Conservation (phyloP, 2,888 invertebrate species). For the Clanis bilineata region DNA sequence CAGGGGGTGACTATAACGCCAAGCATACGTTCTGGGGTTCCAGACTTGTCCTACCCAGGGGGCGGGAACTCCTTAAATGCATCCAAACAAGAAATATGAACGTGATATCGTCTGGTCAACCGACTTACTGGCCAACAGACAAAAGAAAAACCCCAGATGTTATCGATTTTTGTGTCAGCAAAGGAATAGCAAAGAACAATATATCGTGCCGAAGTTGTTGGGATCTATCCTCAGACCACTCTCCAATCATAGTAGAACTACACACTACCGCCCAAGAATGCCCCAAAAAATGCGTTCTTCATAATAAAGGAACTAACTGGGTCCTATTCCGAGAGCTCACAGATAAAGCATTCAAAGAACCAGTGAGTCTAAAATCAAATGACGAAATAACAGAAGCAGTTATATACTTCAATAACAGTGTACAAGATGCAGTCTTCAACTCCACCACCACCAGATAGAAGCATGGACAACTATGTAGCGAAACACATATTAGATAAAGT, state of each 20-base stretch:
- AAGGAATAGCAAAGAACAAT: slow-evolving; percentile 22
- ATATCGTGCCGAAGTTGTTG: slow-evolving; percentile 22
- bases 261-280: too few species aligned
- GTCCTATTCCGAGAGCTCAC: slow-evolving; percentile 17
- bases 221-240: slow-evolving; percentile 29
- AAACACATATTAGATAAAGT: slow-evolving; percentile 14
- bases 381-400: not conserved
- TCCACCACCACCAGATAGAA: not conserved
- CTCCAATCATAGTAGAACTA: slow-evolving; percentile 21
- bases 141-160: slow-evolving; percentile 19
- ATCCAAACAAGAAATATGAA: slow-evolving; percentile 15
- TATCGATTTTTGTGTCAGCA: slow-evolving; percentile 15
- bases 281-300: slow-evolving; percentile 20
- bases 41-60: slow-evolving; percentile 23
- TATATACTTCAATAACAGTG: slow-evolving; percentile 4
- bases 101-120: not conserved
- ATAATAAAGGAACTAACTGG: slow-evolving; percentile 23
- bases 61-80: slow-evolving; percentile 22
- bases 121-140: slow-evolving; percentile 17
- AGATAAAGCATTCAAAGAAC: slow-evolving; percentile 11
- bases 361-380: slow-evolving; percentile 18
- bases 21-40: slow-evolving; percentile 28
- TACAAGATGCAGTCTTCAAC: slow-evolving; percentile 19
- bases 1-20: too few species aligned
- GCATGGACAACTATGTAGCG: not conserved